Base-by-base conservation (phyloP, 2,113 vertebrate genomes). In the Tichodroma muraria region DNA sequence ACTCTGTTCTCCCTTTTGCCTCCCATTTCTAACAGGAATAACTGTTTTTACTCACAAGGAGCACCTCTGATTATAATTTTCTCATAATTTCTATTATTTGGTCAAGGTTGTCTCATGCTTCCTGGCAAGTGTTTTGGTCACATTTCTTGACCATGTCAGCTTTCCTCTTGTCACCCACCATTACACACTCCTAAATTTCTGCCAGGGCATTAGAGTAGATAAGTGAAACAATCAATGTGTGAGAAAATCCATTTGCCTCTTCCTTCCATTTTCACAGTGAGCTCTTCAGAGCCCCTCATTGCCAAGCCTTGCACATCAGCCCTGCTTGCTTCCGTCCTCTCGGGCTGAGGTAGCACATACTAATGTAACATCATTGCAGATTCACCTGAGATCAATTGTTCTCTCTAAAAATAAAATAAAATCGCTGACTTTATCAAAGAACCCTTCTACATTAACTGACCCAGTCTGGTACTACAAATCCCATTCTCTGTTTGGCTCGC, bases 361-460 rank as follows among this genome's bases (percentile, higher is more conserved):
- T 85, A n/a, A 93, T 38, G 63, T 31, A 85, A 23, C 50, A 73
- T 11, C 30, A 4, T 4, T 73, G 45, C 59, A 85, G 66, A 57
- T 50, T 77, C 61, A 3, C 73, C 82, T 77, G 35, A 61, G 71
- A 94, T 95, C 93, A 94, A 96, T 96, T 88, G 75, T 93, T 83
- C 88, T 73, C 40, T 42, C 85, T 93, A 96, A 96, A 96, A 95
- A 91, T 95, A 94, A 85, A 71, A 59, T 20, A 10, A 49, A 89
- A 65, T 31, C 0, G 4, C 85, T 93, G 80, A 59, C 59, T 77
- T 60, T 77, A 70, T 88, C 79, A 80, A 90, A 91, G 82, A 88
- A 61, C 71, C 2, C 2, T 82, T 57, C 88, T 50, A 24, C 52
- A 66, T 88, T 88, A 91, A 50, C 66, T 61, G 33, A 27, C 38